Percentiles rank a stretch among this genome's conserved stretches.
These are phyloP conservation scores for Paedocypris micromegethes DNA, from an alignment of 2,797 vertebrate genomes.

Conservation along the genomic window DNA sequence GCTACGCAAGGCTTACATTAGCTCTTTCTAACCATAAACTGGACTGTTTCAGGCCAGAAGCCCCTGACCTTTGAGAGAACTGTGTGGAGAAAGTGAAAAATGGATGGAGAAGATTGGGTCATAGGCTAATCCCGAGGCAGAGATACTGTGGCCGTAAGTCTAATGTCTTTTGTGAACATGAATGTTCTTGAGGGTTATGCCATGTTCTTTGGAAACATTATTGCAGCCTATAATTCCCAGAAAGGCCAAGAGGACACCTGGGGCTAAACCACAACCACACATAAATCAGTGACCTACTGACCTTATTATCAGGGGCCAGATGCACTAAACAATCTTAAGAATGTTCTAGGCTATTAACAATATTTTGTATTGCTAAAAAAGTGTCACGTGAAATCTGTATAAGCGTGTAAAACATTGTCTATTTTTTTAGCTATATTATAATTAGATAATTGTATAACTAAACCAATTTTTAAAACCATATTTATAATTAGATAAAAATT, in stretches of 20 bases:
- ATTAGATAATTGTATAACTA: too few relatives aligned
- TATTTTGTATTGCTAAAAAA: neutral
- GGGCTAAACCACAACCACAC: constrained; percentile 6
- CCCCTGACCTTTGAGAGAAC: constrained; percentile 41
- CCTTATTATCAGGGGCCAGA: constrained; percentile 27
- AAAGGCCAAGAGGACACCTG: constrained; percentile 33
- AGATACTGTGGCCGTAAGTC: constrained; percentile 19
- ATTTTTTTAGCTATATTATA: too few relatives aligned
- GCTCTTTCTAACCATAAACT: constrained; percentile 16
- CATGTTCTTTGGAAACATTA: constrained; percentile 36
- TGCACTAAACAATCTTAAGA: neutral
- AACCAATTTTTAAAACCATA: too few relatives aligned
- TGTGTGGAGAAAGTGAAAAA: constrained; percentile 30
- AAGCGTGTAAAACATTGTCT: too few relatives aligned
- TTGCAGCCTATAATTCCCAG: constrained; percentile 39
- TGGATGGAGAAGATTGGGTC: constrained; percentile 29
- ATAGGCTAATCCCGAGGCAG: constrained; percentile 9
- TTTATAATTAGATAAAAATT: too few relatives aligned
- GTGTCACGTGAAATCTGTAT: neutral
- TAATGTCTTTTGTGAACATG: constrained; percentile 35
- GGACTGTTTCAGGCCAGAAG: constrained; percentile 17
- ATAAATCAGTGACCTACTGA: constrained; percentile 30
- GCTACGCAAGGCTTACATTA: constrained; percentile 4
- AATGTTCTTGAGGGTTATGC: constrained; percentile 37
- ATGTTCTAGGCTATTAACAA: neutral